These are phyloP conservation scores for Yponomeuta evonymella DNA, from an alignment of 2,888 invertebrate species.

Conservation along the genomic window DNA sequence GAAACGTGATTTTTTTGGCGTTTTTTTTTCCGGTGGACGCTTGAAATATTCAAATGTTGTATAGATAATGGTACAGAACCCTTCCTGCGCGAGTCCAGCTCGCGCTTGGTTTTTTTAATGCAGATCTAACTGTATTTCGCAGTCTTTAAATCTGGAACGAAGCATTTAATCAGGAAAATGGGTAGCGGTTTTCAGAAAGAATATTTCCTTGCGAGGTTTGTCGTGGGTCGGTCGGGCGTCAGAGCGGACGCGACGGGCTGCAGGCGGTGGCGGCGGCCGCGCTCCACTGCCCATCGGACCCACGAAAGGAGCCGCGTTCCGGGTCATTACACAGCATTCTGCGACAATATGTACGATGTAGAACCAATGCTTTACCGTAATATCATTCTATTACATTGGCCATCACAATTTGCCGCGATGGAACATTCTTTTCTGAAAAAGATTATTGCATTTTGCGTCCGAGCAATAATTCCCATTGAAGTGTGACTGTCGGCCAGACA, in stretches of 20 bases:
- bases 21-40: too few relatives aligned
- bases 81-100: too few relatives aligned
- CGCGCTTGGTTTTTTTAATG: too few relatives aligned
- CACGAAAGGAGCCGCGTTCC: slow-evolving; percentile 24
- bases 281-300: slow-evolving; percentile 16
- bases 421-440: not conserved
- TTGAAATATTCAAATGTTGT: too few relatives aligned
- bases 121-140: too few relatives aligned
- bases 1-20: too few relatives aligned
- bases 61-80: too few relatives aligned
- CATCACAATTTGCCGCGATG: not conserved
- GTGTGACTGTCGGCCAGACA: slow-evolving; percentile 34
- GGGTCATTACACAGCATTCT: slow-evolving; percentile 26
- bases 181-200: too few relatives aligned
- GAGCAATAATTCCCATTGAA: slow-evolving; percentile 35
- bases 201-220: too few relatives aligned
- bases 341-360: slow-evolving; percentile 22
- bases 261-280: slow-evolving; percentile 9
- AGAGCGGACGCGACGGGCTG: not conserved
- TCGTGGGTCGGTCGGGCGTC: not conserved
- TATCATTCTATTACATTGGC: slow-evolving; percentile 10
- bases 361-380: slow-evolving; percentile 12
- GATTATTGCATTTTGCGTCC: not conserved
- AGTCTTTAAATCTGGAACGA: too few relatives aligned
- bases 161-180: too few relatives aligned